Evolutionary conservation across 2,797 vertebrate genomes (phyloP).

Genomic region (Monodelphis domestica): DNA sequence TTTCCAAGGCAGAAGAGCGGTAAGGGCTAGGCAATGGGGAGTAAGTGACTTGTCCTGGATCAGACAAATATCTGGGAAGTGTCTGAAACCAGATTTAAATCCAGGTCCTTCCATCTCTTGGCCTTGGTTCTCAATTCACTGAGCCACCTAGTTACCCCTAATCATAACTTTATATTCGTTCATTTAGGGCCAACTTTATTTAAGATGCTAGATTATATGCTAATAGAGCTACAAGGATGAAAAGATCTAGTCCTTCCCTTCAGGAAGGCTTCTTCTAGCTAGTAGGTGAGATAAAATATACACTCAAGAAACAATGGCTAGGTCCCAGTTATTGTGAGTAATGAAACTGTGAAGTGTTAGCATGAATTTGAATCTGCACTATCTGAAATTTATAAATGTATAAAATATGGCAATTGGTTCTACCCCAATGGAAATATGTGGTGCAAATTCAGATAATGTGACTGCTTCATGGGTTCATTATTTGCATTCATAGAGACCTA

Average conservation of each 20-base stretch:
- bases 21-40: too few relatives aligned
- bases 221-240: background rate
- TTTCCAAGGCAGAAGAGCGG: too few relatives aligned
- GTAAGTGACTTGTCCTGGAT: too few relatives aligned
- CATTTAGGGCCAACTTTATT: background rate
- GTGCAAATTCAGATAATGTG: background rate
- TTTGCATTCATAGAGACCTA: background rate
- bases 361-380: background rate
- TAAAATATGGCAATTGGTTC: background rate
- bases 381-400: background rate
- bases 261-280: background rate
- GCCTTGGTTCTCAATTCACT: too few relatives aligned
- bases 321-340: background rate
- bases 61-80: too few relatives aligned
- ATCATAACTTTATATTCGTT: background rate
- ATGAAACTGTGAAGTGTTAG: background rate
- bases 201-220: background rate
- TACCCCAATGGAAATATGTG: background rate
- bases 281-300: background rate
- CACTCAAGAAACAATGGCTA: background rate
- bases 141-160: too few relatives aligned
- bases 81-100: too few relatives aligned
- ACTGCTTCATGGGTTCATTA: background rate
- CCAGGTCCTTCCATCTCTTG: too few relatives aligned
- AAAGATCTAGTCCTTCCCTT: background rate